Conservation (phyloP, 2,888 invertebrate genomes). For the Leptinotarsa tumamoca region DNA sequence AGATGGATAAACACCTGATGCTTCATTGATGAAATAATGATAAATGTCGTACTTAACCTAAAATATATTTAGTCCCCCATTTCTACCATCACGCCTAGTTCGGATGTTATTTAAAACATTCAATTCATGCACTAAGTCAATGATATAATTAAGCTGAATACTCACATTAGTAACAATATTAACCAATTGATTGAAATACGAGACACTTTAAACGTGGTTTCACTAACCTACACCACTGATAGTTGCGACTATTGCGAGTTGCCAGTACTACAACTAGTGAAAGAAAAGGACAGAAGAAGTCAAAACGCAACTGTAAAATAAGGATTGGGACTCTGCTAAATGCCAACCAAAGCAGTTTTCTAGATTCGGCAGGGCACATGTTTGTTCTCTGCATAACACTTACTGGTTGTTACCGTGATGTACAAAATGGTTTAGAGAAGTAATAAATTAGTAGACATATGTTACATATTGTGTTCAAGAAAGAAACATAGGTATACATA, state of each 20-base stretch:
- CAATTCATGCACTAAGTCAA: too few species aligned
- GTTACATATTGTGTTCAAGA: too few species aligned
- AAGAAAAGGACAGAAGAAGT: background rate
- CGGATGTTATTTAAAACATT: too few species aligned
- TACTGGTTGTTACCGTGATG: too few species aligned
- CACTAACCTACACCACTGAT: conserved; percentile 22
- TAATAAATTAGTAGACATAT: too few species aligned
- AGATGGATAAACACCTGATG: background rate
- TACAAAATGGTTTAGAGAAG: too few species aligned
- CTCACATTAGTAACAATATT: conserved; percentile 16
- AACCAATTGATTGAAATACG: background rate
- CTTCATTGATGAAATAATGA: background rate
- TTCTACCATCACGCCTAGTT: background rate
- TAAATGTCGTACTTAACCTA: background rate
- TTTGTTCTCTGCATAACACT: too few species aligned
- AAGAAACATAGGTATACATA: too few species aligned
- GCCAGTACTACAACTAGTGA: conserved; percentile 20
- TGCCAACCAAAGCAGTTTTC: background rate
- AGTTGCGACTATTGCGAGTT: too few species aligned
- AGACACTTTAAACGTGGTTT: conserved; percentile 11
- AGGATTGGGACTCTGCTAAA: background rate
- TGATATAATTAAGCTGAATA: background rate
- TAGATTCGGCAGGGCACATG: background rate
- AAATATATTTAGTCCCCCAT: background rate
- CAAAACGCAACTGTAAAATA: background rate